phyloP scores from a whole-genome alignment of 2,888 invertebrate genomes.

The Nasonovia ribisnigri region DNA sequence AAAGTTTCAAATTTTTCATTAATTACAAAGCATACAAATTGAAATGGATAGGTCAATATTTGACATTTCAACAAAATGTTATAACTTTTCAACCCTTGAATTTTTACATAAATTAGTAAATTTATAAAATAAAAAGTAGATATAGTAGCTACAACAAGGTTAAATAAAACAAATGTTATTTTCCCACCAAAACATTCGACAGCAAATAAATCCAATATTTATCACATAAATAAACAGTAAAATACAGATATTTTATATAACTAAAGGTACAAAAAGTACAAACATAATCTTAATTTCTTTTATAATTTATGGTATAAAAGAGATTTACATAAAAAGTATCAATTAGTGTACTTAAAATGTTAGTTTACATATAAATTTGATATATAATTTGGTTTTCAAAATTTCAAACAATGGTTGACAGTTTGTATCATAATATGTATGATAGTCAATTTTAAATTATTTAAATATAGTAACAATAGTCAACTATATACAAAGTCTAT shows the following conservation, averaged over 20 bases:
- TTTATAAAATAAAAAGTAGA: background rate
- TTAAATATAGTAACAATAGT: background rate
- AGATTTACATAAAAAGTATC: background rate
- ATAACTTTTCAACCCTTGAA: background rate
- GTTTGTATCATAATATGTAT: background rate
- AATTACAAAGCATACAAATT: background rate
- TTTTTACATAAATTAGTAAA: background rate
- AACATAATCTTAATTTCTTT: background rate
- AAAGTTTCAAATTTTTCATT: background rate
- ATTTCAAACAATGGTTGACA: background rate
- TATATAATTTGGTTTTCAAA: background rate
- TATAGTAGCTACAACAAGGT: background rate
- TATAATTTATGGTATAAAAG: background rate
- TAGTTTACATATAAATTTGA: slow-evolving; percentile 10
- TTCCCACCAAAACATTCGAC: background rate
- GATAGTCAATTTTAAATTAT: background rate
- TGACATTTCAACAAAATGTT: background rate
- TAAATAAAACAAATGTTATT: background rate
- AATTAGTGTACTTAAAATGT: slow-evolving; percentile 14
- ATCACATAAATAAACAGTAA: background rate
- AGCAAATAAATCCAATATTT: background rate
- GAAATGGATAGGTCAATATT: background rate
- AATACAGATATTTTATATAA: background rate
- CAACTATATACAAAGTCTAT: background rate
- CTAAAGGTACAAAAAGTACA: background rate